Evolutionary conservation across 2,797 vertebrate species (phyloP), one percentile per base, ranked within the genome.

Genomic region (Etheostoma perlongum): DNA sequence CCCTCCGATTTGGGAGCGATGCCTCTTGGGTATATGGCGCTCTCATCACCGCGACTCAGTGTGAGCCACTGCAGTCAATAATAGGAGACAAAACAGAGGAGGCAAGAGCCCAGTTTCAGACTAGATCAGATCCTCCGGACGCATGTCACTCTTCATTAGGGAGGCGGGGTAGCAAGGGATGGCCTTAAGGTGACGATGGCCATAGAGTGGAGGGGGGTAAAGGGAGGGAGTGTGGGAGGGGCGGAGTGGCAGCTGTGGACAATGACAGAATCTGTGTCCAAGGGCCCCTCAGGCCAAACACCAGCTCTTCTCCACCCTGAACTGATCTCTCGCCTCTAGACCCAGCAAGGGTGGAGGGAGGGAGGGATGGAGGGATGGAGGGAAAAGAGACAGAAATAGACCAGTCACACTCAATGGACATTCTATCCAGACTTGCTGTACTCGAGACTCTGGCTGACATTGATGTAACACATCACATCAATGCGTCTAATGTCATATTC

Each of bases 91-190:
- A 91, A 93, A 92, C 89, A 87, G 89, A 83, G 81, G 84, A 86
- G 89, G 88, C 89, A 72, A 82, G 86, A 74, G 85, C 89, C 85
- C 66, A 19, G 89, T 87, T 89, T 87, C 88, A 90, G 91, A 89
- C 85, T 85, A 85, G 84, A 91, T 94, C 92, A 86, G 89, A 92
- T 93, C 91, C 93, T 91, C 86, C 67, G 92, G 93, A 94, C 91
- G 92, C 86, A 79, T 95, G 94, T 95, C 95, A 95, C 87, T 95
- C 94, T 94, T 95, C 92, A 95, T 95, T 95, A 95, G 90, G 86
- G 88, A 92, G 93, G 91, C 77, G 83, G 89, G 88, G 82, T 78
- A 88, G 89, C 80, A 84, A 90, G 85, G 84, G 87, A 91, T 84
- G 85, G 92, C 93, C 90, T 84, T 83, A 93, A 95, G 95, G 93